These are phyloP conservation scores for Zosterops pallidus DNA, from an alignment of 2,113 vertebrate genomes.

Conservation along the genomic window DNA sequence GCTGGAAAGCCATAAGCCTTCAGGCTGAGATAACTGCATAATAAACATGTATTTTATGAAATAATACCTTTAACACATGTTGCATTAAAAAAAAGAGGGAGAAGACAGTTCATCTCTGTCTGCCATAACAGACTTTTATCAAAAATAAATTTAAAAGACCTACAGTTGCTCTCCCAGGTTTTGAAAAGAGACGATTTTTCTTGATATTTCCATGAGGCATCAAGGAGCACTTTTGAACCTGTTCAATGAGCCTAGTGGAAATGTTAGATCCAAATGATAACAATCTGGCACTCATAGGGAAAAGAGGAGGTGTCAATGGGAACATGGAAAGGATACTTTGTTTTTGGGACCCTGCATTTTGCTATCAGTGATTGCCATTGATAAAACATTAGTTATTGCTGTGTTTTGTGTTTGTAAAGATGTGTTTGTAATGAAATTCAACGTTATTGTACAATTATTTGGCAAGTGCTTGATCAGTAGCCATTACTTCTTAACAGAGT, in stretches of 20 bases:
- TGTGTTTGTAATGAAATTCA: not conserved
- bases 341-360: not conserved
- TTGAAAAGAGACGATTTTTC: not conserved
- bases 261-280: not conserved
- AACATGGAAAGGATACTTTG: not conserved
- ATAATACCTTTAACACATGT: constrained; percentile 71
- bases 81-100: not conserved
- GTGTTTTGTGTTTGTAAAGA: not conserved
- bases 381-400: not conserved
- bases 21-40: constrained; percentile 66
- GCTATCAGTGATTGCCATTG: no score
- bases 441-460: not conserved
- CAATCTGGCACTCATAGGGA: not conserved
- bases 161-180: not conserved
- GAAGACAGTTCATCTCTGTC: constrained; percentile 11
- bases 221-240: not conserved
- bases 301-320: not conserved
- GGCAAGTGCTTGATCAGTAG: not conserved
- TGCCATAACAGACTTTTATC: not conserved
- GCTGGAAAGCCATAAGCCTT: constrained; percentile 63
- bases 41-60: constrained; percentile 69
- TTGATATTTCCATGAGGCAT: not conserved
- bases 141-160: not conserved
- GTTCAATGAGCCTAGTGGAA: not conserved
- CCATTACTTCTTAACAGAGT: not conserved